These are phyloP conservation scores for Tinea trinotella DNA, from an alignment of 2,888 invertebrate genomes.

Conservation along the genomic window DNA sequence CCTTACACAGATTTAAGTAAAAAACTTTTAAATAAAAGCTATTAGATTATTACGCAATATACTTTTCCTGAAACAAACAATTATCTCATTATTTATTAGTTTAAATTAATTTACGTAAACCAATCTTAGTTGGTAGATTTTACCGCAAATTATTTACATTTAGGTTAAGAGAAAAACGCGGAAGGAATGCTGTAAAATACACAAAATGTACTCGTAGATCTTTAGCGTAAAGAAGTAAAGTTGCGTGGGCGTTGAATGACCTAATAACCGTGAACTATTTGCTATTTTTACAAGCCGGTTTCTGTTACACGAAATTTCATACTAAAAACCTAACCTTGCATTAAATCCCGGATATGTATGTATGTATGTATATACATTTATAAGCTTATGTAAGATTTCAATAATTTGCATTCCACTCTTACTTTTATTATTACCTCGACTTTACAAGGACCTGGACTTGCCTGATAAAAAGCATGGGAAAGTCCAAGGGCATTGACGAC, in stretches of 20 bases:
- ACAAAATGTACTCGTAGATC: background rate
- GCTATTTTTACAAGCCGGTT: background rate
- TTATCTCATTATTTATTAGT: constrained; percentile 1
- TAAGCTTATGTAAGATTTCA: no score
- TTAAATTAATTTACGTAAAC: background rate
- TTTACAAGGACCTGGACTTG: no score
- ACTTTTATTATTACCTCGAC: no score
- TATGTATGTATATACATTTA: no score
- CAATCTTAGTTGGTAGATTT: background rate
- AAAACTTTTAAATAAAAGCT: background rate
- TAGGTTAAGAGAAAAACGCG: background rate
- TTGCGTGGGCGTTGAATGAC: constrained; percentile 4
- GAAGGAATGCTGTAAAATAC: background rate
- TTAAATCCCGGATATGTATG: no score
- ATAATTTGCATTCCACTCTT: no score
- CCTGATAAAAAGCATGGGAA: no score
- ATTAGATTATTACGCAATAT: background rate
- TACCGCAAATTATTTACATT: background rate
- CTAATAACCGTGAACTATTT: constrained; percentile 8
- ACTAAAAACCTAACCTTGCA: no score
- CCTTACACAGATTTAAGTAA: no score
- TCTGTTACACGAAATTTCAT: no score
- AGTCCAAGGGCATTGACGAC: no score
- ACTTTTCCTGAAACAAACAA: constrained; percentile 1
- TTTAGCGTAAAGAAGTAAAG: background rate